These are phyloP conservation scores for Brachystomella parvula DNA, from an alignment of 1,140 invertebrate species.

Conservation along the genomic window DNA sequence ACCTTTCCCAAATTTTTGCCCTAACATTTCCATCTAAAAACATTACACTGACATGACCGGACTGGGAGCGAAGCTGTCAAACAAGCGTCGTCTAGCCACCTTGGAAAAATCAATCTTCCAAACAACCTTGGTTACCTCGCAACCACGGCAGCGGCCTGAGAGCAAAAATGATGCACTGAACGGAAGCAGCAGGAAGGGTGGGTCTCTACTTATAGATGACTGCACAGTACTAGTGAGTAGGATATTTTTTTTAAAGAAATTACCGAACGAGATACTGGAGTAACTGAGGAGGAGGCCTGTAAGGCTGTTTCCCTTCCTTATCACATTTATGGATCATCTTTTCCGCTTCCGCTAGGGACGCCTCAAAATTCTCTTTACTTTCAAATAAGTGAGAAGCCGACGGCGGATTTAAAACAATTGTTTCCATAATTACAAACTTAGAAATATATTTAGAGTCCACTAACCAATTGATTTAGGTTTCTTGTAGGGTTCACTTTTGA, in stretches of 20 bases:
- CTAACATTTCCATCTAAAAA: no score
- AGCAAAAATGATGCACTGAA: no score
- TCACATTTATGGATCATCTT: constrained; percentile 9
- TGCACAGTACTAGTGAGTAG: not conserved
- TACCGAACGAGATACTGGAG: constrained; percentile 38
- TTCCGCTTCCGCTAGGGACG: constrained; percentile 34
- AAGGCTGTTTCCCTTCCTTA: constrained; percentile 32
- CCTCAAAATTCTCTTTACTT: constrained; percentile 27
- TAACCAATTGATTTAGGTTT: not conserved
- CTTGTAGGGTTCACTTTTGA: not conserved
- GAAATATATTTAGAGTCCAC: not conserved
- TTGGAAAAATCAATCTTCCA: not conserved
- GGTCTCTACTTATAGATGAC: not conserved
- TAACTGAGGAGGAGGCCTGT: constrained; percentile 30
- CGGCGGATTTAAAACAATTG: constrained; percentile 31
- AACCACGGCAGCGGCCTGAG: no score
- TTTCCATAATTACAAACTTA: constrained; percentile 32
- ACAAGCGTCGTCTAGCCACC: not conserved
- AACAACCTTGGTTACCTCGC: no score
- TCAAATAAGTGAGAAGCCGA: not conserved
- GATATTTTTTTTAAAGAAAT: not conserved
- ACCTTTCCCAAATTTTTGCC: no score
- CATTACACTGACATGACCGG: no score
- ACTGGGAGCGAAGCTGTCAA: not conserved
- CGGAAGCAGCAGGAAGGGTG: no score